Conservation (phyloP, 1,140 invertebrate genomes). For the Drosophila parabipectinata region DNA sequence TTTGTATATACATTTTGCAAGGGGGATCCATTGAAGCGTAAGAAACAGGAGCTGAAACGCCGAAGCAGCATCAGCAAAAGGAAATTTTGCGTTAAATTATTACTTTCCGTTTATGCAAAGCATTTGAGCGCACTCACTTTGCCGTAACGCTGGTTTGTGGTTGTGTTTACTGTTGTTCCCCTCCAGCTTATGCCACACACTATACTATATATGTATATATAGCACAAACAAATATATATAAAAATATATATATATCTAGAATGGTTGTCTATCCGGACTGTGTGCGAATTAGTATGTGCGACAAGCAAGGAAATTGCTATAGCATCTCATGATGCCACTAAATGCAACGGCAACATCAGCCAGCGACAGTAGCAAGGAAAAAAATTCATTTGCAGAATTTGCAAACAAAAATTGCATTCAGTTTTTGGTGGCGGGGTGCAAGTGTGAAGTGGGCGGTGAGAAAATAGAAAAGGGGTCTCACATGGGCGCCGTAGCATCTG, state of each 20-base stretch:
- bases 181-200: slow-evolving; percentile 7
- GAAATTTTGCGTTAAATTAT: slow-evolving; percentile 83
- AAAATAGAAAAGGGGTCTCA: slow-evolving; percentile 24
- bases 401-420: slow-evolving; percentile 66
- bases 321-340: slow-evolving; percentile 83
- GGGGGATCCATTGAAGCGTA: slow-evolving; percentile 71
- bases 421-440: slow-evolving; percentile 16
- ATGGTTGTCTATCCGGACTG: slow-evolving; percentile 41
- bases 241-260: slow-evolving; percentile 12
- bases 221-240: not conserved
- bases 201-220: not conserved
- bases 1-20: slow-evolving; percentile 18
- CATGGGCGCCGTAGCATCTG: slow-evolving; percentile 50
- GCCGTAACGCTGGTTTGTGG: slow-evolving; percentile 56
- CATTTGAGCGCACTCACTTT: slow-evolving; percentile 77
- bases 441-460: not conserved
- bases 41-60: slow-evolving; percentile 65
- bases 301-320: slow-evolving; percentile 83
- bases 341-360: slow-evolving; percentile 57
- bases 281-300: slow-evolving; percentile 80
- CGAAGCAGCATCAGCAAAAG: slow-evolving; percentile 67
- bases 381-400: slow-evolving; percentile 81
- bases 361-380: slow-evolving; percentile 49
- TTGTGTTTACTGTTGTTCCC: slow-evolving; percentile 57
- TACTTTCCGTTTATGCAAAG: slow-evolving; percentile 83